Evolutionary conservation across 2,113 vertebrate species (phyloP).

Genomic region (Steatornis caripensis): DNA sequence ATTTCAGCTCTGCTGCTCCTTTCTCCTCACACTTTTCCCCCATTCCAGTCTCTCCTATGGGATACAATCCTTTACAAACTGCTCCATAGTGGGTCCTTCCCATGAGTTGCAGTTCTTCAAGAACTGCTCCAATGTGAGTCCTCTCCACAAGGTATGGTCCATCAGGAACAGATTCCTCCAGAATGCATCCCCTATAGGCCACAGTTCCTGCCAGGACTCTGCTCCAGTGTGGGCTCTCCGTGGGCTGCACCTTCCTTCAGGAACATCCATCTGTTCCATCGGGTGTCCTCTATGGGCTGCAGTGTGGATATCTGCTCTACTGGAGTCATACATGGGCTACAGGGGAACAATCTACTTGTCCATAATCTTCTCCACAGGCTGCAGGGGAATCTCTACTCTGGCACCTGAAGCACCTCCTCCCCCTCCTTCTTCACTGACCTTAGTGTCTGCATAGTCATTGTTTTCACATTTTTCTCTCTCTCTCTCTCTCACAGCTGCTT

Average conservation of each 20-base stretch:
- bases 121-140: neutral
- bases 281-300: too few relatives aligned
- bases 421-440: neutral
- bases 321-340: neutral
- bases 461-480: neutral
- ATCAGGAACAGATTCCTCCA: neutral
- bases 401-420: accelerated
- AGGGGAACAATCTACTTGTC: neutral
- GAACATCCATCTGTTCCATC: accelerated
- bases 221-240: neutral
- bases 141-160: accelerated
- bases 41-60: neutral
- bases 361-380: neutral
- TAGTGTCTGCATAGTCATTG: neutral
- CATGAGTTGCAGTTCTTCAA: neutral
- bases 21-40: neutral
- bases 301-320: neutral
- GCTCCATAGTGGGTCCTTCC: neutral
- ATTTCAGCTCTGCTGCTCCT: accelerated
- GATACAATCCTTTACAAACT: neutral
- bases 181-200: accelerated
- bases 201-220: neutral
- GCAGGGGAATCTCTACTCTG: neutral
- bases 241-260: neutral
- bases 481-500: neutral